Evolutionary conservation across 2,888 invertebrate species (phyloP).

Genomic region (Abrostola triplasia): DNA sequence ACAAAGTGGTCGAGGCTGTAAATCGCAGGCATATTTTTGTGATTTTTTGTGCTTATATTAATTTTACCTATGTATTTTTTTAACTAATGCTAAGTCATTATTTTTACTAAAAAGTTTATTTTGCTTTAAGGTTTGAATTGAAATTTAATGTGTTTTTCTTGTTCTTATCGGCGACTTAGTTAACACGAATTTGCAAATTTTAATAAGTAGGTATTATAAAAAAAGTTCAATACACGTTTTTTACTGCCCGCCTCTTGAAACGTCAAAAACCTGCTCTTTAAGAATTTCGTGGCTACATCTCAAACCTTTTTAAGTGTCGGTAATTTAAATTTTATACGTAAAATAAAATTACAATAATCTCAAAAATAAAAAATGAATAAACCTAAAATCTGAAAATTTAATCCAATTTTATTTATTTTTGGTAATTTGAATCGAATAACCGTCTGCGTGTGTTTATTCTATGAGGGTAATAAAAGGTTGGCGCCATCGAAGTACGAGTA

Average conservation of each 20-base stretch:
- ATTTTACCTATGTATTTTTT: slow-evolving; percentile 6
- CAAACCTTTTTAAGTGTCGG: too few relatives aligned
- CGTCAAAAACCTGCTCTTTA: too few relatives aligned
- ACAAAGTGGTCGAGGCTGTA: background rate
- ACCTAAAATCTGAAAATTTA: slow-evolving; percentile 29
- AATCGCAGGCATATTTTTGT: slow-evolving; percentile 1
- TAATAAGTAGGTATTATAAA: too few relatives aligned
- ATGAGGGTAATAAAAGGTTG: slow-evolving; percentile 72
- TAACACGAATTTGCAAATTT: too few relatives aligned
- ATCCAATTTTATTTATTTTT: slow-evolving; percentile 34
- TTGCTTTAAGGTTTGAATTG: too few relatives aligned
- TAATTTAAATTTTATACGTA: background rate
- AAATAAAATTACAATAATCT: background rate
- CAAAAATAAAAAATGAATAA: background rate
- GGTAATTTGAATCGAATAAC: slow-evolving; percentile 46
- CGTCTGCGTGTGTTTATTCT: slow-evolving; percentile 61
- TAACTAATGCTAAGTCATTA: background rate
- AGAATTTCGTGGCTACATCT: too few relatives aligned
- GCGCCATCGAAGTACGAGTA: slow-evolving; percentile 72
- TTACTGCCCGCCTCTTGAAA: too few relatives aligned
- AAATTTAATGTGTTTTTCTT: too few relatives aligned
- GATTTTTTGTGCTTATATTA: slow-evolving; percentile 7
- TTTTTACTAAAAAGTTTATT: too few relatives aligned
- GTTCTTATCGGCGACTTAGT: too few relatives aligned
- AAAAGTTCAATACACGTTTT: too few relatives aligned